A percentile compares a stretch with the other conserved stretches of the same genome.
Conservation (phyloP, 2,888 invertebrate species). For the Camponotus fellah region DNA sequence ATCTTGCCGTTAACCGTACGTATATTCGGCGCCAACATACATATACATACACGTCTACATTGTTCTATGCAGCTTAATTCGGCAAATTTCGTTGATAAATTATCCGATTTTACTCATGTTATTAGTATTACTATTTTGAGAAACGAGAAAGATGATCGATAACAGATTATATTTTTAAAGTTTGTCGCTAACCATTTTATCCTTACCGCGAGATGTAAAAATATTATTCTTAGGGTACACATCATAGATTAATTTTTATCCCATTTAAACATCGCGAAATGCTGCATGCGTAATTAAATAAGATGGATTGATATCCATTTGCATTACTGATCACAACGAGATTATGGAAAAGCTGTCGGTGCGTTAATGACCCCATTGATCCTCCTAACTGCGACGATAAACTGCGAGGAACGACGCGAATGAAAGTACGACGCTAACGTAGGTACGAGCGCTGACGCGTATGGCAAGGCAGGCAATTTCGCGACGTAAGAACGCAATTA, state of each 20-base stretch:
- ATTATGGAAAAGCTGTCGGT: conserved; percentile 7
- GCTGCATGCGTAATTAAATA: conserved; percentile 26
- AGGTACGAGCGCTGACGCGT: not conserved
- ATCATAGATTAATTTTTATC: not conserved
- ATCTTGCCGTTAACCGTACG: conserved; percentile 15
- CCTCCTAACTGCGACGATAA: conserved; percentile 11
- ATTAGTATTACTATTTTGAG: not conserved
- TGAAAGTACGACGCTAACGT: not conserved
- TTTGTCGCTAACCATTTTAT: conserved; percentile 7
- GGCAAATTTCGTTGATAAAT: conserved; percentile 25
- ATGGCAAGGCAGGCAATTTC: conserved; percentile 68
- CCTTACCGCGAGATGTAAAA: not conserved
- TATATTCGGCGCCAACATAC: not conserved
- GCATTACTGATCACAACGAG: not conserved
- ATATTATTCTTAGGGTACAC: not conserved
- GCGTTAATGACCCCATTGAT: conserved; percentile 25
- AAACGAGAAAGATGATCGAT: not conserved
- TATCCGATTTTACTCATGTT: not conserved
- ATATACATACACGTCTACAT: not conserved
- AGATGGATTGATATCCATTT: conserved; percentile 32
- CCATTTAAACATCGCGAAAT: conserved; percentile 7
- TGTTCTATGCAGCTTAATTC: not conserved
- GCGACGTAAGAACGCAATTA: conserved; percentile 78
- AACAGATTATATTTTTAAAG: not conserved
- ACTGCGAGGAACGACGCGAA: conserved; percentile 15